Base-by-base conservation (phyloP, 2,888 invertebrate species). In the Willowsia nigromaculata region DNA sequence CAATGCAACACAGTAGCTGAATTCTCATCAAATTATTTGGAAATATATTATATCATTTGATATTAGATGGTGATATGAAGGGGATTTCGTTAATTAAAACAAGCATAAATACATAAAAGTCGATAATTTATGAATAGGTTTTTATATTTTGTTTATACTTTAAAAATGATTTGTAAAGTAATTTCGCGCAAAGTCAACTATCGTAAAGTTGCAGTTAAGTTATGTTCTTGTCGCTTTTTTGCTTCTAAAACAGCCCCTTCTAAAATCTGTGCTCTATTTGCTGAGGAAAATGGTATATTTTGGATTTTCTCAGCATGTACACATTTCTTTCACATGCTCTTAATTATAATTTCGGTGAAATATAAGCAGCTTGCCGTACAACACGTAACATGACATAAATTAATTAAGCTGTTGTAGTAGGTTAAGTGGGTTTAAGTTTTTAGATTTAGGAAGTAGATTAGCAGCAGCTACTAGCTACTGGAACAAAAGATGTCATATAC, bases 1-100 rank as follows among this genome's bases (percentile, higher is more conserved):
- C 87, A 87, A 87, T 87, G 87, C 87, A 87, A 87, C 80, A 81
- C 43, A n/a, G 27, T 81, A 87, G 81, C 87, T 87, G 81, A 87
- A 81, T 68, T 83, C 62, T 78, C 56, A 47, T 71, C n/a, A 47
- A 25, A 43, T 27, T 3, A 68, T 27, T 15, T 22, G 18, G 5
- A 30, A 50, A 47, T 25, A 27, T 68, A 18, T 22, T 22, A 22
- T 9, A 71, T 40, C 40, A 68, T 9, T 68, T 68, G 68, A 68
- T 40, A 68, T 25, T 68, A 71, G 18, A 1, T 25, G 4, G 68
- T 71, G 68, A 71, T 71, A 71, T 40, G 68, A 40, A 37, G 40
- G 18, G 25, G 40, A 6, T 40, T 71, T 40, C 22, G 9, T 27
- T 22, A 25, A n/a, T 33, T 65, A 56, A 30, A 30, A 62, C 27